These are phyloP conservation scores for Lethrus apterus DNA, from an alignment of 1,140 invertebrate genomes.

Conservation along the genomic window DNA sequence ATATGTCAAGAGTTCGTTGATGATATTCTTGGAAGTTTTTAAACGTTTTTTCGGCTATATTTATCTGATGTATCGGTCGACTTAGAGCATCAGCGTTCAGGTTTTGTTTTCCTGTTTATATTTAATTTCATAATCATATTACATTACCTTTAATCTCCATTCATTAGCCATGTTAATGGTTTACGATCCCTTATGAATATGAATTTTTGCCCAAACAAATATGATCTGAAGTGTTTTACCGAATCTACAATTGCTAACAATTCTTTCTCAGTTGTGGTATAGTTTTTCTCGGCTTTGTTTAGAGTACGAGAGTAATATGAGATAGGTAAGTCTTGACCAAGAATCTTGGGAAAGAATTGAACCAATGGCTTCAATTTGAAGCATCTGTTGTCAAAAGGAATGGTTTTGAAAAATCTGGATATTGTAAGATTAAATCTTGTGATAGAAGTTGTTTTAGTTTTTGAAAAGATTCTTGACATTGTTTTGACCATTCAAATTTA, in stretches of 20 bases:
- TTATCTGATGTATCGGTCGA: too few relatives aligned
- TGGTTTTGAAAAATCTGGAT: constrained; percentile 32
- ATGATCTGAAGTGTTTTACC: constrained; percentile 13
- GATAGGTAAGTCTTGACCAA: constrained; percentile 6
- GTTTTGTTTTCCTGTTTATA: too few relatives aligned
- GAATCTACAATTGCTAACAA: constrained; percentile 11
- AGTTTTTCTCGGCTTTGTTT: constrained; percentile 23
- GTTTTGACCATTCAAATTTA: background rate
- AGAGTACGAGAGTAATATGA: constrained; percentile 16
- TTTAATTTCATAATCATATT: constrained; percentile 38
- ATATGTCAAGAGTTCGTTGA: too few relatives aligned
- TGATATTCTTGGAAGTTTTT: constrained; percentile 16
- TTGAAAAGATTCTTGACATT: background rate
- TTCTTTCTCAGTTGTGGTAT: constrained; percentile 19
- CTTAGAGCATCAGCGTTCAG: too few relatives aligned
- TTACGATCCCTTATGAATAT: constrained; percentile 8
- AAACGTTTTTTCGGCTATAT: too few relatives aligned
- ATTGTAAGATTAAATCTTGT: constrained; percentile 25
- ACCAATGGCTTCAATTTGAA: constrained; percentile 6
- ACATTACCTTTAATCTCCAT: constrained; percentile 37
- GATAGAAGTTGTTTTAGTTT: constrained; percentile 9
- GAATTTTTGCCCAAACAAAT: constrained; percentile 22
- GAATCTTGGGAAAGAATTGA: background rate
- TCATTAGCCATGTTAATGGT: constrained; percentile 17
- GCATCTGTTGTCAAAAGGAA: constrained; percentile 22